Conservation (phyloP, 2,888 invertebrate genomes). For the Branchipolynoe longqiensis region DNA sequence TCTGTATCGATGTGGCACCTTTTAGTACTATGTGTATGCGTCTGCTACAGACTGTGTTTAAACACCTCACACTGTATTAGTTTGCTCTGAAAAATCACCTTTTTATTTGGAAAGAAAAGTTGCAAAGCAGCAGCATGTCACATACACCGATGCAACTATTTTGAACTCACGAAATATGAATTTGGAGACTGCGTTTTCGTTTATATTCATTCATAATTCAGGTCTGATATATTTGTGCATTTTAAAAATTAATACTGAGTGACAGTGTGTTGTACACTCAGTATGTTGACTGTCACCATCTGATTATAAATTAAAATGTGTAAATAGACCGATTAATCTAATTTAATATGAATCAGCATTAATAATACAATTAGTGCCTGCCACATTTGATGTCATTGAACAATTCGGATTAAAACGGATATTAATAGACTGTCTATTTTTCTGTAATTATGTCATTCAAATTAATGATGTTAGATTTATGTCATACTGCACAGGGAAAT, state of each 20-base stretch:
- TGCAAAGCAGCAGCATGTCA: slow-evolving; percentile 9
- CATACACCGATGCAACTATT: background rate
- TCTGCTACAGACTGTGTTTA: slow-evolving; percentile 24
- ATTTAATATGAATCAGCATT: background rate
- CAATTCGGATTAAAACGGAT: too few species aligned
- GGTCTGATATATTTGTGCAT: too few species aligned
- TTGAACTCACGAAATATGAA: too few species aligned
- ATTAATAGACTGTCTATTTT: too few species aligned
- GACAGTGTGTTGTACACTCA: background rate
- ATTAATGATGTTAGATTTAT: background rate
- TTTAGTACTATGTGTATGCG: slow-evolving; percentile 4
- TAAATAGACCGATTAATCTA: too few species aligned
- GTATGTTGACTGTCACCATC: too few species aligned
- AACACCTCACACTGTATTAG: background rate
- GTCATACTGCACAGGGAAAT: slow-evolving; percentile 8
- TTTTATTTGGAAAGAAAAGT: background rate
- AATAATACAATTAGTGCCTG: background rate
- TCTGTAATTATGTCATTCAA: too few species aligned
- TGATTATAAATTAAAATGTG: too few species aligned
- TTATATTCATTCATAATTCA: too few species aligned
- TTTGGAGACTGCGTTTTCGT: too few species aligned
- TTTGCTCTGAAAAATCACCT: background rate
- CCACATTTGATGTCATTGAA: background rate
- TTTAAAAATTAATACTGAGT: background rate
- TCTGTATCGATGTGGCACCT: slow-evolving; percentile 55